Conservation (phyloP, 2,888 invertebrate genomes). For the Prionchulus punctatus region DNA sequence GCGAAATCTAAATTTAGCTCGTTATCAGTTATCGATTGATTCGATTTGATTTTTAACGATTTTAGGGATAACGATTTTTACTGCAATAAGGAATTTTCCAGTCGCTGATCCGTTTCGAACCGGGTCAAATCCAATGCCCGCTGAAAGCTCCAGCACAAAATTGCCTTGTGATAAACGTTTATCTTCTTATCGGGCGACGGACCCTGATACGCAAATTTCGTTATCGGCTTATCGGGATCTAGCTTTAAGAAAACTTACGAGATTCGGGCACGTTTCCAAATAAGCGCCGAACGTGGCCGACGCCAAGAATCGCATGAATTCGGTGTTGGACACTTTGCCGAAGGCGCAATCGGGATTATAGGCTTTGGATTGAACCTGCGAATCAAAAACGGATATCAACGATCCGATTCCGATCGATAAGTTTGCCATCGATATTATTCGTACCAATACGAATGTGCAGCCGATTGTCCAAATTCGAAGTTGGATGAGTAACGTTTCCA, state of each 20-base stretch:
- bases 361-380: conserved; percentile 26
- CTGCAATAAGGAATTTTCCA: no score
- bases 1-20: background rate
- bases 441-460: conserved; percentile 55
- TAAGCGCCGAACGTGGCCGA: conserved; percentile 56
- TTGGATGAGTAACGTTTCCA: conserved; percentile 55
- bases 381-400: background rate
- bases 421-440: background rate
- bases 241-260: conserved; percentile 22
- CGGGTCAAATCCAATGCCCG: conserved; percentile 32
- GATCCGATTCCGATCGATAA: background rate
- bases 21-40: no score
- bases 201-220: no score
- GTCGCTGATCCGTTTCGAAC: no score
- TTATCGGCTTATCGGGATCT: no score
- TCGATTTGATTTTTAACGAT: no score
- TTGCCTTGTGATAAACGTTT: conserved; percentile 47
- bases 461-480: conserved; percentile 54
- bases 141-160: conserved; percentile 47
- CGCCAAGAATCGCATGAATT: conserved; percentile 56
- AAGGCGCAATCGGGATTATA: conserved; percentile 51
- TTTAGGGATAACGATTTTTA: no score
- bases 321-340: conserved; percentile 54
- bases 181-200: conserved; percentile 25
- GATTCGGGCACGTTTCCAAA: conserved; percentile 42